Percentiles rank a stretch among this genome's conserved stretches.
Conservation (phyloP, 2,113 vertebrate species). For the Tiliqua scincoides region DNA sequence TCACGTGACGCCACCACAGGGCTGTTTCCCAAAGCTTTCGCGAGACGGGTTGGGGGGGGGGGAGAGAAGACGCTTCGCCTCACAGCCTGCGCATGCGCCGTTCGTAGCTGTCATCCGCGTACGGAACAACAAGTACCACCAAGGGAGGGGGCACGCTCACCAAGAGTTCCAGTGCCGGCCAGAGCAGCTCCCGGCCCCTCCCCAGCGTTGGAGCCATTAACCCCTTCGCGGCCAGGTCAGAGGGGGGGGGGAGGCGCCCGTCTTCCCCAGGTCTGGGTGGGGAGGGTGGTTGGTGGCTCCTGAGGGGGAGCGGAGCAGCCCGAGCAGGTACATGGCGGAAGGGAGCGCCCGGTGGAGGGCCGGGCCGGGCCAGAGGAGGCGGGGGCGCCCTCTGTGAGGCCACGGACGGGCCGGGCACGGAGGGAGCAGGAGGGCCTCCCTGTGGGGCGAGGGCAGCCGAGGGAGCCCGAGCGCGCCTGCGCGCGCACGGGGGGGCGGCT, state of each 20-base stretch:
- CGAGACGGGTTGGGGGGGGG: background rate
- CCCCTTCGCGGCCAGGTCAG: background rate
- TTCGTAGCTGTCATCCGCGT: slow-evolving; percentile 5
- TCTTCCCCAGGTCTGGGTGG: background rate
- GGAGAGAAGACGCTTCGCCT: background rate
- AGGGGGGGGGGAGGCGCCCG: background rate
- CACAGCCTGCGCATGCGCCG: slow-evolving; percentile 13
- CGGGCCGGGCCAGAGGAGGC: background rate
- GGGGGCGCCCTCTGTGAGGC: background rate
- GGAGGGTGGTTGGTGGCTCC: background rate
- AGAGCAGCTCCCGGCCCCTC: background rate
- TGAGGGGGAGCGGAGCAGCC: background rate
- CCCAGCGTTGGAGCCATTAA: background rate
- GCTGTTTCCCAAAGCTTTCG: background rate
- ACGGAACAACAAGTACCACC: slow-evolving; percentile 14
- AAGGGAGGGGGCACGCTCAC: background rate
- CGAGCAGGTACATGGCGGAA: background rate
- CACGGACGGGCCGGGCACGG: background rate
- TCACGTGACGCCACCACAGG: background rate
- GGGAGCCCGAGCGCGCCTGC: background rate
- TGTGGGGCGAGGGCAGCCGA: background rate
- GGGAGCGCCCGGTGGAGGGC: background rate
- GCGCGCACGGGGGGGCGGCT: background rate
- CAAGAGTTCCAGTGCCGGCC: background rate
- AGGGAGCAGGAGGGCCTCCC: background rate